Evolutionary conservation across 64 coral and sea anemone genomes (phyloP), one percentile per base, ranked within the genome.

Genomic region (Acropora yongei): DNA sequence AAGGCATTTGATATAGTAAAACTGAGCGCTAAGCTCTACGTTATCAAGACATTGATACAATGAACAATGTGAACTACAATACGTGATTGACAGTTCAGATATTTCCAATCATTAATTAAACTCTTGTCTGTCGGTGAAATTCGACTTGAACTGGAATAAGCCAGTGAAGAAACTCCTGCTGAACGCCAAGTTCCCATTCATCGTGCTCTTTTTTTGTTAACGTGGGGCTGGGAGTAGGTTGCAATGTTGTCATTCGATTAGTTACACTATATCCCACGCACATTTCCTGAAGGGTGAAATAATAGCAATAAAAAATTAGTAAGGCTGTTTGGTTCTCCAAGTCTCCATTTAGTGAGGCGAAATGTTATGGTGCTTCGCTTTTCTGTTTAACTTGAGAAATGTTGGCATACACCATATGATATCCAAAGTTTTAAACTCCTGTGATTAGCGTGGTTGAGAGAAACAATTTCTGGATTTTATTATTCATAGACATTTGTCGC

Each of bases 41-140:
- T 67, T 80, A 81, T 49, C 6, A 45, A 73, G 9, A 47, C 88
- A 90, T 90, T 90, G 88, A 90, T 90, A 81, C 88, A 90, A 90
- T 90, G 88, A 67, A 89, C 78, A 13, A 41, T 39, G 58, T 9
- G 5, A 90, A 80, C 41, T 14, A 30, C 30, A 30, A 30, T 30
- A 30, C 30, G 30, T 30, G 30, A 30, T 30, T 30, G 30, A 30
- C 30, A 30, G 30, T 30, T 30, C 30, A 30, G 30, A 30, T 30
- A 30, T 0, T 30, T 30, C 30, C 0, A 30, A 0, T 30, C 6
- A 4, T 5, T 55, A 1, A 63, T 63, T 13, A 63, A 14, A 13
- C 60, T 3, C 18, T 84, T 14, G 50, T 42, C 19, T 76, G 40
- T 41, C 73, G 53, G 47, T 51, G 40, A 65, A 46, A 45, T 55